Evolutionary conservation across 2,797 vertebrate species (phyloP), one percentile per base, ranked within the genome.

Genomic region (Apogon talboti): DNA sequence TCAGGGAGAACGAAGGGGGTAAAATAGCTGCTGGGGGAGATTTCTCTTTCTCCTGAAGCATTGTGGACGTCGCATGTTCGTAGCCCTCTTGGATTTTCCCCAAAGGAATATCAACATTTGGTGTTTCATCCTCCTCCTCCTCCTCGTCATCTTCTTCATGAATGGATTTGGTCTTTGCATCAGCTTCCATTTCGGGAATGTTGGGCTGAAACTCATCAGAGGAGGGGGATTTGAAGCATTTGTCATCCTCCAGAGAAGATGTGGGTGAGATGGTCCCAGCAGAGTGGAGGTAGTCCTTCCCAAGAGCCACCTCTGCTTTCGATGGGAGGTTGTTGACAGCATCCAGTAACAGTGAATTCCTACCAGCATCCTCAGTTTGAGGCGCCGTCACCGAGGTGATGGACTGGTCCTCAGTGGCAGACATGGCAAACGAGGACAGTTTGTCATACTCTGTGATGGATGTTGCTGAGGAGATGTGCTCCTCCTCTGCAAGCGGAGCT

Each of bases 401-500:
- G 0, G 98, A 99, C 30, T 98, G 98, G 87, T 99, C 98, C 82
- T 99, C 98, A 28, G 97, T 96, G 42, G 98, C 95, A 12, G 97
- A 99, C 0, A 97, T 98, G 52, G 98, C 95, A 64, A 99, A 98
- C 11, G 98, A 99, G 2, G 98, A 99, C 59, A 99, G 93, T 65
- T 98, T 99, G 88, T 99, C 97, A 52, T 98, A 99, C 55, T 99
- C 98, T 3, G 98, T 99, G 85, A 99, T 98, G 50, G 98, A 99
- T 2, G 98, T 99, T 19, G 98, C 97, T 0, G 98, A 99, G 28
- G 98, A 99, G 69, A 99, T 94, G 5, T 99, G 98, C 51, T 99
- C 98, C 75, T 99, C 98, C 83, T 99, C 98, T 8, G 98, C 98
- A 40, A 99, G 90, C 13, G 98, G 98, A 57, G 98, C 98, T 0